Evolutionary conservation across 2,888 invertebrate species (phyloP).

Genomic region (Baccha elongata): DNA sequence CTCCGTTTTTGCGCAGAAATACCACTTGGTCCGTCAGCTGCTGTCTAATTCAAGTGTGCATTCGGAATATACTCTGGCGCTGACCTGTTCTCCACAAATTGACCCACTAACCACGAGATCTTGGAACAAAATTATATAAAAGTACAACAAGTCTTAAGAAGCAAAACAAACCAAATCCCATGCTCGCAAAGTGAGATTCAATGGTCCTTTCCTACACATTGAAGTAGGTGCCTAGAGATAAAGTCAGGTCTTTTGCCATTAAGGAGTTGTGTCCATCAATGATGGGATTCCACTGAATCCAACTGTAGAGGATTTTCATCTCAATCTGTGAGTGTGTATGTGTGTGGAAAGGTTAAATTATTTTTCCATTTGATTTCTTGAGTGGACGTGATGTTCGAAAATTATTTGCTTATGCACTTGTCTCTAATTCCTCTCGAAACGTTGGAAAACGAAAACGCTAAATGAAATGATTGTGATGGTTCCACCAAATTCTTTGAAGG

Average conservation of each 20-base stretch:
- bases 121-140: slow-evolving; percentile 13
- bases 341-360: slow-evolving; percentile 40
- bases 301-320: slow-evolving; percentile 60
- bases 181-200: slow-evolving; percentile 54
- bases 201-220: slow-evolving; percentile 46
- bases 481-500: slow-evolving; percentile 55
- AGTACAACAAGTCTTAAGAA: slow-evolving; percentile 26
- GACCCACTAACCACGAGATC: slow-evolving; percentile 68
- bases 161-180: slow-evolving; percentile 39
- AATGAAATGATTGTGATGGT: slow-evolving; percentile 26
- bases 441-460: slow-evolving; percentile 5
- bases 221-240: slow-evolving; percentile 35
- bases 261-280: slow-evolving; percentile 49
- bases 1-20: slow-evolving; percentile 64
- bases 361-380: slow-evolving; percentile 62
- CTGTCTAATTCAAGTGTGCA: slow-evolving; percentile 57
- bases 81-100: slow-evolving; percentile 52
- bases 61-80: slow-evolving; percentile 54
- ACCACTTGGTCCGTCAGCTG: slow-evolving; percentile 61
- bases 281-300: slow-evolving; percentile 53
- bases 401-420: slow-evolving; percentile 69
- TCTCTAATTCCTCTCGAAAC: slow-evolving; percentile 41
- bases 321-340: background rate
- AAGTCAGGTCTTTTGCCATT: slow-evolving; percentile 42
- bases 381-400: slow-evolving; percentile 52